Conservation (phyloP, 2,888 invertebrate genomes). For the Hypomecis punctinalis region DNA sequence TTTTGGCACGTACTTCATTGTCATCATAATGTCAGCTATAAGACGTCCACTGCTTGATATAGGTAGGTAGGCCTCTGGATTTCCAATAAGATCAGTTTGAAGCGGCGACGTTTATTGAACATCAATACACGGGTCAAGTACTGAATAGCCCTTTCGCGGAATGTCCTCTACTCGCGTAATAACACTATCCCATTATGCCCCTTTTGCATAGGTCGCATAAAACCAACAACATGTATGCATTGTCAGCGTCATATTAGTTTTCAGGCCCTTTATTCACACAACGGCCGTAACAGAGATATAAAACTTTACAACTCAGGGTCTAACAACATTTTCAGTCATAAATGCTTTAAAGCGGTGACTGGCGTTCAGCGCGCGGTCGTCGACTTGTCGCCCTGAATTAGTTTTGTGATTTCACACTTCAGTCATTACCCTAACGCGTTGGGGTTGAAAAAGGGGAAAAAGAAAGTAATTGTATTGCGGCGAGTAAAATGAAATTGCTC, state of each 20-base stretch:
- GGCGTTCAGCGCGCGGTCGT: constrained; percentile 8
- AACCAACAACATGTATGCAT: too few relatives aligned
- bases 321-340: constrained; percentile 9
- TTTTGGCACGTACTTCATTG: too few relatives aligned
- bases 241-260: neutral
- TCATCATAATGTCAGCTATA: too few relatives aligned
- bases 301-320: constrained; percentile 4
- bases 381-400: constrained; percentile 18
- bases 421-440: constrained; percentile 16
- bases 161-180: too few relatives aligned
- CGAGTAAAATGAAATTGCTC: neutral
- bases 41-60: too few relatives aligned
- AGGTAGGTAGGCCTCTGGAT: too few relatives aligned
- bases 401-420: constrained; percentile 20
- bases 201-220: too few relatives aligned
- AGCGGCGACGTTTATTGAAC: too few relatives aligned
- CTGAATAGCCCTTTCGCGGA: too few relatives aligned
- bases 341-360: constrained; percentile 17
- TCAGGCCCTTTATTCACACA: neutral
- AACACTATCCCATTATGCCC: too few relatives aligned
- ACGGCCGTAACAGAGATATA: neutral
- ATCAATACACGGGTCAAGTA: too few relatives aligned
- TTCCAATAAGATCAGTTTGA: too few relatives aligned
- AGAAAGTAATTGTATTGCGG: neutral
- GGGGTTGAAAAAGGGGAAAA: constrained; percentile 7